Evolutionary conservation across 2,113 vertebrate genomes (phyloP).

Genomic region (Alaudala cheleensis): DNA sequence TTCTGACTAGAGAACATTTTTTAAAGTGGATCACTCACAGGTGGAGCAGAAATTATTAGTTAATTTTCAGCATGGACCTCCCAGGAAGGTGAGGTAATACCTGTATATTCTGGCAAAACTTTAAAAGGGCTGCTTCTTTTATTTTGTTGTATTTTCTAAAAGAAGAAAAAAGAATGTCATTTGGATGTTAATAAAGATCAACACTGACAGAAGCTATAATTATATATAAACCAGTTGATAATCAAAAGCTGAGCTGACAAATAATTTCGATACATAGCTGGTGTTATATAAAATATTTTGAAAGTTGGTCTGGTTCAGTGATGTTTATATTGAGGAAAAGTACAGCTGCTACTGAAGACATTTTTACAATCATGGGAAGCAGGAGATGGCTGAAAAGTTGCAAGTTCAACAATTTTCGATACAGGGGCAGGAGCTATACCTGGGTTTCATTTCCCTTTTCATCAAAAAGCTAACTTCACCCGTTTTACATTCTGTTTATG

Average conservation of each 20-base stretch:
- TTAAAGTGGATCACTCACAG: background rate
- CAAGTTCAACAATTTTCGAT: background rate
- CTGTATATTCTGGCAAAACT: background rate
- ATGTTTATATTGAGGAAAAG: slow-evolving; percentile 36
- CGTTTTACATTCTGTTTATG: slow-evolving; percentile 16
- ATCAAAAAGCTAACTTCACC: slow-evolving; percentile 24
- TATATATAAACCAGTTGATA: slow-evolving; percentile 38
- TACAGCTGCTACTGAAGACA: slow-evolving; percentile 44
- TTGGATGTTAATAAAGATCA: slow-evolving; percentile 23
- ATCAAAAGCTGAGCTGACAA: slow-evolving; percentile 62
- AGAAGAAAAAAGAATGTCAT: background rate
- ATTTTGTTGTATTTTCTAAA: background rate
- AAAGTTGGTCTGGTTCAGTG: slow-evolving; percentile 45
- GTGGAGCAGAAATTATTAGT: background rate
- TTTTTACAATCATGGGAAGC: slow-evolving; percentile 18
- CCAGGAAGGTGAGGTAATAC: background rate
- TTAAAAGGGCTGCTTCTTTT: background rate
- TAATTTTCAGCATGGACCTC: background rate
- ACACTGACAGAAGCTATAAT: slow-evolving; percentile 25
- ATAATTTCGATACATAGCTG: slow-evolving; percentile 47
- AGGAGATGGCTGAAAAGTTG: slow-evolving; percentile 1
- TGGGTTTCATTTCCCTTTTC: background rate
- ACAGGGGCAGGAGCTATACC: background rate
- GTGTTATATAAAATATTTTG: slow-evolving; percentile 47
- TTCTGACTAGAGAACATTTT: background rate